Base-by-base conservation (phyloP, 2,113 vertebrate genomes). In the Anoura caudifer region DNA sequence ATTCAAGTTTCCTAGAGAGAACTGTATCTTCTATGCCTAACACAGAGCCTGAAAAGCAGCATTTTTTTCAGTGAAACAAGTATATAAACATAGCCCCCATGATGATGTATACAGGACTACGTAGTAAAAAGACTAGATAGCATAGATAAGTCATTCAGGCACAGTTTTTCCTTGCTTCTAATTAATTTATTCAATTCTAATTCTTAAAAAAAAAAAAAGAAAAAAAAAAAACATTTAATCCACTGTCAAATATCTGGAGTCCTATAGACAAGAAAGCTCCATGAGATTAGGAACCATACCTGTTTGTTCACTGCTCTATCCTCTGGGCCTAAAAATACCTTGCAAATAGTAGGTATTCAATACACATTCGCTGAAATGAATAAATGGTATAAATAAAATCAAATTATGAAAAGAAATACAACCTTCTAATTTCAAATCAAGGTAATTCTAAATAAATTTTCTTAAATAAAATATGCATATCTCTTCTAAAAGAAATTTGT, bases 121-220 rank as follows among this genome's bases (percentile, higher is more conserved):
- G 26, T 19, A 77, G 3, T 89, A 91, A 83, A 95, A 89, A 75
- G 50, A 41, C 45, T 43, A 28, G 19, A 82, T 41, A 72, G 12
- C 50, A 88, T 38, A 76, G 41, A 28, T 76, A 88, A 7, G 65
- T 82, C 14, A 95, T 72, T 76, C 73, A 87, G 47, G 56, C 50
- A 90, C 17, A 61, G 16, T 20, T 95, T 89, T 89, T 77, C 72
- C 28, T 89, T 50, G 86, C 26, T 94, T 82, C 67, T 92, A 93
- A 87, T 75, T 81, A 95, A 83, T 70, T 94, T 90, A 87, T 47
- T 95, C 36, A 96, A 80, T 83, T 92, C 45, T 96, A 76, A 95
- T 43, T 81, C 52, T 94, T 33, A 69, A 41, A 93, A 87, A 92
- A 94, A 54, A 38, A 84, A 24, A 56, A 7, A 8, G 4, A 54